Base-by-base conservation (phyloP, 2,888 invertebrate species). In the Amblyteles armatorius region DNA sequence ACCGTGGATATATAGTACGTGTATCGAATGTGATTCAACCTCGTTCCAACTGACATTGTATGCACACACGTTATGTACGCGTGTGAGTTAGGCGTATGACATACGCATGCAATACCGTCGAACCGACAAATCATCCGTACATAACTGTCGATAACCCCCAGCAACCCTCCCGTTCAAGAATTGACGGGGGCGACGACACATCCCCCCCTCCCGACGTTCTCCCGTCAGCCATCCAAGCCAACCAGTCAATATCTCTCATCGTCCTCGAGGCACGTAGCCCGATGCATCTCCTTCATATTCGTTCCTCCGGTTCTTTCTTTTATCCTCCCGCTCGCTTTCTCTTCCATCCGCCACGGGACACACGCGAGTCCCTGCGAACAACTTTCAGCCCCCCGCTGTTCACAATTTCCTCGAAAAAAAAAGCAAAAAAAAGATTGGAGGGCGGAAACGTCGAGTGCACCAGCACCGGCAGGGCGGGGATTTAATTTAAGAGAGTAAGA, bases 401-500 rank as follows among this genome's bases (percentile, higher is more conserved):
- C 22, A 69, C 19, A 50, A 72, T 74, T 74, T 79, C 63, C 26
- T 55, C 44, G 44, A 48, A 48, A 13, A 48, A 16, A 44, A 4
- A 16, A 44, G 13, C 44, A 44, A 48, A 13, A 13, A 16, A 63
- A 65, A 69, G 69, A 36, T 9, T 19, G 13, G 48, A 29, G 29
- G 65, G 48, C 48, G 57, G 67, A 71, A 73, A 78, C 29, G 57
- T 50, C 52, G 44, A 60, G 50, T 69, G 50, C 33, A 11, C 52
- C 50, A 22, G 22, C 11, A 16, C 44, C 7, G 65, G 22, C 67
- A 65, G 78, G 81, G 77, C 83, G 57, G 76, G 85, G 85, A 88
- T 88, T 88, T 88, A 87, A 88, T 88, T 87, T 87, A 84, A 87
- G 85, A 85, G 84, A 85, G 86, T 81, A 81, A 84, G 63, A 84